phyloP scores from a whole-genome alignment of 2,888 invertebrate genomes.

The Coleophora flavipennella region DNA sequence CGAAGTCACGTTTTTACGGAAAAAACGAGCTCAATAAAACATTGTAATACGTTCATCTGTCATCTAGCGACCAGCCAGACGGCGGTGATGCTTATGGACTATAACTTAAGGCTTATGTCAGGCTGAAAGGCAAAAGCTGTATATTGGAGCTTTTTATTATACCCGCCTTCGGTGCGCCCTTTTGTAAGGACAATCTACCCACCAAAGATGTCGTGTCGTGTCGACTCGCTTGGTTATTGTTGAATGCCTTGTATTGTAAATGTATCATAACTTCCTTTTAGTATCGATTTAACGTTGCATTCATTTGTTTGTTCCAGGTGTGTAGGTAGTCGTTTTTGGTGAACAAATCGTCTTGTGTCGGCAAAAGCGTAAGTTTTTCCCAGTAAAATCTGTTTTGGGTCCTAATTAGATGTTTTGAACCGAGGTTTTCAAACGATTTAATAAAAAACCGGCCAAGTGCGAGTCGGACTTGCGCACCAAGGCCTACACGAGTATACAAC shows the following conservation, averaged over 20 bases:
- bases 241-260: constrained; percentile 28
- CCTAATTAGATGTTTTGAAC: too few species aligned
- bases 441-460: too few species aligned
- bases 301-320: constrained; percentile 54
- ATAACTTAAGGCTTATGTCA: constrained; percentile 61
- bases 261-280: constrained; percentile 25
- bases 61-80: constrained; percentile 50
- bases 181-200: constrained; percentile 37
- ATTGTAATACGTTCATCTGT: constrained; percentile 57
- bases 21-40: constrained; percentile 53
- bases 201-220: constrained; percentile 31
- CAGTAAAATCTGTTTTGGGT: constrained; percentile 2
- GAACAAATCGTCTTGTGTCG: neutral
- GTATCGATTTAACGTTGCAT: constrained; percentile 16
- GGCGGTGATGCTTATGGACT: constrained; percentile 38
- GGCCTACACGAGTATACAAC: too few species aligned
- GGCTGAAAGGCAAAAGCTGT: constrained; percentile 37
- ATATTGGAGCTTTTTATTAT: constrained; percentile 52
- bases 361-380: constrained; percentile 4
- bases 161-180: constrained; percentile 33
- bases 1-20: constrained; percentile 48
- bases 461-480: too few species aligned
- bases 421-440: too few species aligned
- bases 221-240: constrained; percentile 1
- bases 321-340: constrained; percentile 24